Percentiles rank a stretch among this genome's conserved stretches.
Conservation (phyloP, 2,113 vertebrate species). For the Myotis yumanensis region DNA sequence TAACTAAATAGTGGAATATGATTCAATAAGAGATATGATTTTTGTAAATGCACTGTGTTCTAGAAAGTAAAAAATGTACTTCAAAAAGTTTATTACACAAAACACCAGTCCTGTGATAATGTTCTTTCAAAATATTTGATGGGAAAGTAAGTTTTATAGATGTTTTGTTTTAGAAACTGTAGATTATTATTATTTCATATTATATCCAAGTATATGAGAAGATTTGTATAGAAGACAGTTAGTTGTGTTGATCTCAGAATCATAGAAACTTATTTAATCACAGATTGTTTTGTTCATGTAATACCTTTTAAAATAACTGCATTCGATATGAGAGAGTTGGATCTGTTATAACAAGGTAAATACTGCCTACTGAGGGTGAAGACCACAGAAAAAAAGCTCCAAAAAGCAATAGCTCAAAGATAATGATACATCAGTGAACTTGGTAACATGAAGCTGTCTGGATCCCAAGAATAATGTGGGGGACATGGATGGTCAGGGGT, state of each 20-base stretch:
- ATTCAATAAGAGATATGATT: not conserved
- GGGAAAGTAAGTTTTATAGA: not conserved
- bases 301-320: not conserved
- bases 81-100: not conserved
- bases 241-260: not conserved
- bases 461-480: too few species aligned
- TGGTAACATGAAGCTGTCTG: not conserved
- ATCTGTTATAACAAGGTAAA: not conserved
- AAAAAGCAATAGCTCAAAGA: not conserved
- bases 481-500: rapidly evolving
- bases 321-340: not conserved
- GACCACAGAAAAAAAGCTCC: not conserved
- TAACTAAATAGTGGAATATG: not conserved
- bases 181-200: not conserved
- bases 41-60: not conserved
- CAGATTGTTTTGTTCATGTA: not conserved
- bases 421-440: not conserved
- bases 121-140: not conserved
- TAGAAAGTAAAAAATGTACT: not conserved
- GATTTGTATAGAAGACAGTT: not conserved
- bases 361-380: not conserved
- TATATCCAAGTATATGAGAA: not conserved
- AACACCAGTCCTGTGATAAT: not conserved
- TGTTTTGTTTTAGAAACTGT: not conserved
- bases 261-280: not conserved